Percentiles rank a stretch among this genome's conserved stretches.
These are phyloP conservation scores for Astreopora myriophthalma DNA, from an alignment of 64 coral and sea anemone species.

Conservation along the genomic window DNA sequence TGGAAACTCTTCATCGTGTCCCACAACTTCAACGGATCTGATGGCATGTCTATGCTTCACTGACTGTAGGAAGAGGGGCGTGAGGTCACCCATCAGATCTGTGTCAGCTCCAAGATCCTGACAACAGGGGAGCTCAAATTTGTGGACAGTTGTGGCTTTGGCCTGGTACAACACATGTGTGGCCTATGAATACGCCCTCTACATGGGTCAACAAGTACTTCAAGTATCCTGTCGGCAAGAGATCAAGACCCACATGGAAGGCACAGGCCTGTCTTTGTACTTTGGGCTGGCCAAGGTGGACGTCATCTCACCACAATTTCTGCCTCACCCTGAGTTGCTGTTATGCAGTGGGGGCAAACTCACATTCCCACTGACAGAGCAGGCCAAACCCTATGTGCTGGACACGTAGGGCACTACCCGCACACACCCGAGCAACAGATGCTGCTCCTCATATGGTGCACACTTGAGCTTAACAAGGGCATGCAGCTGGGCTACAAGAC, in stretches of 20 bases:
- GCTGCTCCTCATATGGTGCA: no score
- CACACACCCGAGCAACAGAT: not conserved
- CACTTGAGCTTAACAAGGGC: not conserved
- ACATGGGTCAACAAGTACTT: conserved; percentile 1
- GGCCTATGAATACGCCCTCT: no score
- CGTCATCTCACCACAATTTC: not conserved
- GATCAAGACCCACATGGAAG: not conserved
- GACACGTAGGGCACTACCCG: not conserved
- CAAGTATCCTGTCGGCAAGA: not conserved
- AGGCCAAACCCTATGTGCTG: not conserved
- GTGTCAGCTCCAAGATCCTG: no score
- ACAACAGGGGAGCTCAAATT: no score
- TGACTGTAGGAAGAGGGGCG: no score
- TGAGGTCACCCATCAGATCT: no score
- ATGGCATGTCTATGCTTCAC: no score
- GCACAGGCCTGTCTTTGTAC: not conserved
- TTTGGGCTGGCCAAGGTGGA: not conserved
- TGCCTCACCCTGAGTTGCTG: conserved; percentile 3
- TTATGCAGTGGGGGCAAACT: not conserved
- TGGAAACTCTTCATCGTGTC: no score
- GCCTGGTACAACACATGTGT: no score
- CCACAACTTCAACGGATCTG: no score
- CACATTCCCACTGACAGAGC: not conserved
- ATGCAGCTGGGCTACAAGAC: no score
- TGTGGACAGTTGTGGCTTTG: no score